Evolutionary conservation across 2,888 invertebrate genomes (phyloP), one percentile per base, ranked within the genome.

Genomic region (Choreutis nemorana): DNA sequence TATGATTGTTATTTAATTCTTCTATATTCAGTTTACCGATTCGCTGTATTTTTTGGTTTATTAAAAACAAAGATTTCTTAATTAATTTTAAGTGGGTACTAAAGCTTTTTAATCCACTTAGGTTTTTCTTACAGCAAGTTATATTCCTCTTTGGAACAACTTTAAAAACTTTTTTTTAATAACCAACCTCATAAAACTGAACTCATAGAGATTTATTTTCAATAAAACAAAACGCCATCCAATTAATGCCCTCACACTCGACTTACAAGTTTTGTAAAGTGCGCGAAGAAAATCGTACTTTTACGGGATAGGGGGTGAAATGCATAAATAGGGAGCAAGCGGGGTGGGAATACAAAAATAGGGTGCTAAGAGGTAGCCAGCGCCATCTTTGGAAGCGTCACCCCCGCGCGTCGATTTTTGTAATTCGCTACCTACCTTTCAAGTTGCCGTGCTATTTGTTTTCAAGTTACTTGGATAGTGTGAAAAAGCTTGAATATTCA

Each of bases 321-420:
- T 53, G 51, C 56, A 52, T 52, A 53, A 52, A 46, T 38, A 38
- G 40, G 43, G 51, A 34, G 41, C 27, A 30, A 40, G 11, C 51
- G 51, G 62, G 70, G 67, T 48, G 60, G 67, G 65, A 64, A 63
- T 51, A 55, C 57, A 71, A 72, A 73, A 72, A 70, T 72, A 59
- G 73, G 73, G 73, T 58, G 68, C 54, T 55, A 70, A 68, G 62
- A 67, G 65, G 38, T 32, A n/a, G 37, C 43, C 42, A 55, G 44
- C 47, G 72, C 73, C 75, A 72, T 73, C 65, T 70, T 72, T 57
- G 37, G n/a, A 14, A 14, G 42, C 51, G 54, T 37, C 46, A 57
- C 55, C 44, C 48, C 45, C 44, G 40, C 41, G 40, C 50, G 60
- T 61, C 64, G 61, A 63, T 61, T 48, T 12, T 50, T 47, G 36